Evolutionary conservation across 2,888 invertebrate genomes (phyloP), one percentile per base, ranked within the genome.

Genomic region (Nemotelus nigrinus): DNA sequence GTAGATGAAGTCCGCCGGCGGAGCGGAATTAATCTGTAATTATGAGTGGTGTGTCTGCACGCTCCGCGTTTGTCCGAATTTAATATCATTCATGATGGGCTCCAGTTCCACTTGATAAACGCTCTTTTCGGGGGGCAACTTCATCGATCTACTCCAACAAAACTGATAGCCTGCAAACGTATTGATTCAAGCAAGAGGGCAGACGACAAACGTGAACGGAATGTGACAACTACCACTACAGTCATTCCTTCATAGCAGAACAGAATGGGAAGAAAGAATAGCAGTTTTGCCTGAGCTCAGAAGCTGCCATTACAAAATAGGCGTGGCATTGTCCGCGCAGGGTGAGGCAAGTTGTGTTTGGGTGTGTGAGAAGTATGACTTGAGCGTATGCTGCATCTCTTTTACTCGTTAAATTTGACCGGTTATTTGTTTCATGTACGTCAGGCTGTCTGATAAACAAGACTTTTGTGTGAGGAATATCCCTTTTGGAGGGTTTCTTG

Each of bases 241-340:
- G 1, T 25, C 25, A 25, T 25, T 25, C 25, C 25, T 25, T 25
- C 25, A 25, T 25, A 25, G 25, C 25, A 25, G 25, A 25, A 25
- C 25, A 25, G 25, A 25, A 25, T 25, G 25, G 25, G 25, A 25
- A 25, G 25, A 0, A 25, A 50, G 57, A 55, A 63, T 48, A 64
- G 77, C 53, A 50, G 48, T 77, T 75, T 77, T 76, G 8, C 45
- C 70, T 55, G 41, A 41, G 41, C 55, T 48, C 25, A 25, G 68
- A 64, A 64, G 74, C 82, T 81, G 84, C 85, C 85, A 85, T 85
- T 85, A 81, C 82, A 83, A 86, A 85, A 85, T 81, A 81, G 85
- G 85, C 85, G 85, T 76, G 65, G 76, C 55, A 10, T 64, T 45
- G 7, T 48, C 8, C 41, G 41, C 55, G 43, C 44, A 43, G 70